Percentiles rank a stretch among this genome's conserved stretches.
Conservation (phyloP, 2,113 vertebrate genomes). For the Agapornis roseicollis region DNA sequence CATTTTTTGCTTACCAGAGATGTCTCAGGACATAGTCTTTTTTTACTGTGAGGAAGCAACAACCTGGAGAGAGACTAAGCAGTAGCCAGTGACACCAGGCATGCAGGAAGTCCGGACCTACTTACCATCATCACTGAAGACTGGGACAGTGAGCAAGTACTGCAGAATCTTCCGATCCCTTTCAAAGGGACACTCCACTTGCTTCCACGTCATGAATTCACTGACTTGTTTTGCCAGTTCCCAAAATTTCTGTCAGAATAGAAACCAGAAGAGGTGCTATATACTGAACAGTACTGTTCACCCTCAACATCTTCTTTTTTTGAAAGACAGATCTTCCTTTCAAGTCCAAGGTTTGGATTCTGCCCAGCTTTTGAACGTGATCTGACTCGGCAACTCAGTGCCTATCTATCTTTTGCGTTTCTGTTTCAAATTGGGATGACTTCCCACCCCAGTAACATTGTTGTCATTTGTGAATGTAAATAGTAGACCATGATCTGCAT, state of each 20-base stretch:
- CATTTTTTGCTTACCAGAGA: background rate
- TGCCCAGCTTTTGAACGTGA: background rate
- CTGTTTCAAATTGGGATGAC: background rate
- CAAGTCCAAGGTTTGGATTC: background rate
- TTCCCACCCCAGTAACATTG: background rate
- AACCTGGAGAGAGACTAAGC: background rate
- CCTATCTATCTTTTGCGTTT: background rate
- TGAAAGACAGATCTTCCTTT: background rate
- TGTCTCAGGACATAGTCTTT: background rate
- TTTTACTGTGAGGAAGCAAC: background rate
- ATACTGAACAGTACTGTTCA: background rate
- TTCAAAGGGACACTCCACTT: constrained; percentile 93
- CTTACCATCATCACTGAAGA: constrained; percentile 91
- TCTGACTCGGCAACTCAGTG: background rate
- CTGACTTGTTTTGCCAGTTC: constrained; percentile 92
- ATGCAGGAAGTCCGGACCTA: background rate
- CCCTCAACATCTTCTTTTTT: background rate
- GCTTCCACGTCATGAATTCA: constrained; percentile 94
- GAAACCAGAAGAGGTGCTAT: background rate
- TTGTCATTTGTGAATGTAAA: background rate
- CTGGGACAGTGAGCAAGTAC: constrained; percentile 87
- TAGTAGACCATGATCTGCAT: background rate
- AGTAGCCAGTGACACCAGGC: background rate
- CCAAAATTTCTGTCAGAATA: constrained; percentile 90
- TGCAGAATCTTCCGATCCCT: constrained; percentile 90